These are phyloP conservation scores for Pipistrellus pipistrellus DNA, from an alignment of 2,797 vertebrate genomes.

Conservation along the genomic window DNA sequence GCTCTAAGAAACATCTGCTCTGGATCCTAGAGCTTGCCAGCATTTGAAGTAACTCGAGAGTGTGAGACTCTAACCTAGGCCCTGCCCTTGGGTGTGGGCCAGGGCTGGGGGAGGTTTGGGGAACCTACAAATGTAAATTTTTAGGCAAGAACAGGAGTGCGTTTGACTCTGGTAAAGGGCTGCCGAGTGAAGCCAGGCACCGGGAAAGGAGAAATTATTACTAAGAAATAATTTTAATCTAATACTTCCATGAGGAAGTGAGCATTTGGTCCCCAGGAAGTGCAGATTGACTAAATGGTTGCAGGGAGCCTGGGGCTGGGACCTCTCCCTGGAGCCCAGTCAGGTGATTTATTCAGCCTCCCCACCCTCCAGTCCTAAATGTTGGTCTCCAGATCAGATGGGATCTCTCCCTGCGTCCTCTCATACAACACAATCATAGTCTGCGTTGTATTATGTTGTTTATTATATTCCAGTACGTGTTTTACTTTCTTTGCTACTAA, in stretches of 20 bases:
- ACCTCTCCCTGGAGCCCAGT: background rate
- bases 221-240: conserved; percentile 76
- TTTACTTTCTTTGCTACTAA: conserved; percentile 65
- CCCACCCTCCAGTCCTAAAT: background rate
- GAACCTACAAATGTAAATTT: conserved; percentile 55
- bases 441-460: background rate
- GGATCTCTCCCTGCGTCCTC: background rate
- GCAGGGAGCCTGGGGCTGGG: background rate
- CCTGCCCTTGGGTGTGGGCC: conserved; percentile 68
- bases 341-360: conserved; percentile 19
- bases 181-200: background rate
- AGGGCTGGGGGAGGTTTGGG: conserved; percentile 20
- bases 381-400: background rate
- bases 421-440: background rate
- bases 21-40: conserved; percentile 91
- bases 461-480: background rate
- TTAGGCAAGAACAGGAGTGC: conserved; percentile 40
- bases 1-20: conserved; percentile 97
- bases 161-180: conserved; percentile 2
- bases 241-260: conserved; percentile 81
- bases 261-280: conserved; percentile 74
- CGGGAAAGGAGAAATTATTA: conserved; percentile 74
- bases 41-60: conserved; percentile 93
- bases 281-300: background rate
- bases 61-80: conserved; percentile 93